These are phyloP conservation scores for Pseudococcus viburni DNA, from an alignment of 2,888 invertebrate genomes.

Conservation along the genomic window DNA sequence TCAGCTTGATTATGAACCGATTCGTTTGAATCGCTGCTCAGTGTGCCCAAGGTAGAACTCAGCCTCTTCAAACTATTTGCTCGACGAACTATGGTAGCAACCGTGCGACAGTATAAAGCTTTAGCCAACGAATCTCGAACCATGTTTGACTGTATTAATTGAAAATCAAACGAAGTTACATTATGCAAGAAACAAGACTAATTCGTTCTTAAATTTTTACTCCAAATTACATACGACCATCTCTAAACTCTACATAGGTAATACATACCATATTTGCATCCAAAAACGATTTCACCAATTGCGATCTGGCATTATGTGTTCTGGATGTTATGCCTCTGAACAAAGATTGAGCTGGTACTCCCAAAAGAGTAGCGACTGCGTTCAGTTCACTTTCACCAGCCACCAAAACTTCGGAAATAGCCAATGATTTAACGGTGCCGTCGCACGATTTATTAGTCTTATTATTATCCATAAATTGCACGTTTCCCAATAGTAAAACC, in stretches of 20 bases:
- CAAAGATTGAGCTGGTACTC: constrained; percentile 82
- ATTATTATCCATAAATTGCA: constrained; percentile 85
- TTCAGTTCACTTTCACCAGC: constrained; percentile 87
- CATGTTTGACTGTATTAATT: constrained; percentile 78
- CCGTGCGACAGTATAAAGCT: constrained; percentile 93
- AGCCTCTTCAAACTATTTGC: constrained; percentile 92
- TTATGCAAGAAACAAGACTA: background rate
- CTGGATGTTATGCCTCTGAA: constrained; percentile 87
- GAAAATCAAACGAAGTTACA: background rate
- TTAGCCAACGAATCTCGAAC: constrained; percentile 92
- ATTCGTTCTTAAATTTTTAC: too few species aligned
- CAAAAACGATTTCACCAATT: constrained; percentile 85
- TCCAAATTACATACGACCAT: too few species aligned
- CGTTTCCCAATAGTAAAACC: constrained; percentile 91
- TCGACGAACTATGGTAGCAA: constrained; percentile 92
- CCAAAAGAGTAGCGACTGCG: constrained; percentile 87
- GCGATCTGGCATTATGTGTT: constrained; percentile 84
- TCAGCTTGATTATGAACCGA: constrained; percentile 91
- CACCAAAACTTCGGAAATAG: constrained; percentile 78
- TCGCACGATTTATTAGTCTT: constrained; percentile 37
- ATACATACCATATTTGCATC: constrained; percentile 82
- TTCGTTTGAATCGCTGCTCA: constrained; percentile 93
- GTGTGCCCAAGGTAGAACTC: constrained; percentile 77
- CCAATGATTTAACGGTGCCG: constrained; percentile 5
- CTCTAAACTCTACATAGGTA: background rate